Evolutionary conservation across 1,140 invertebrate species (phyloP).

Genomic region (Listronotus bonariensis): DNA sequence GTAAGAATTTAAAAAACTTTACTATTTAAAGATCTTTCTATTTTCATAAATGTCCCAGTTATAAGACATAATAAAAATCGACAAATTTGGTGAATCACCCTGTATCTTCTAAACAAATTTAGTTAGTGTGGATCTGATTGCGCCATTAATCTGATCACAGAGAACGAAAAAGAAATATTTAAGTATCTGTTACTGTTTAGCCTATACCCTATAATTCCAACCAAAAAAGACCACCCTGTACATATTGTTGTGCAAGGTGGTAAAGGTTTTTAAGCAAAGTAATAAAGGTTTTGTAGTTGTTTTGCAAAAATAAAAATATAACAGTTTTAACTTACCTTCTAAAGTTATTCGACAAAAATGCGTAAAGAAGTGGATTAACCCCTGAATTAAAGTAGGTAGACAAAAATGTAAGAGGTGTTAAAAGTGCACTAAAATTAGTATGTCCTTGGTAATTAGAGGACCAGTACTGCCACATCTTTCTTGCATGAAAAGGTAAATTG

Average conservation of each 20-base stretch:
- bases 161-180: no score
- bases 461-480: slow-evolving; percentile 80
- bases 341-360: slow-evolving; percentile 80
- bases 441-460: slow-evolving; percentile 48
- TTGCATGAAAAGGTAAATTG: slow-evolving; percentile 81
- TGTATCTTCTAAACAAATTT: no score
- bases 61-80: no score
- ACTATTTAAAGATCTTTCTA: no score
- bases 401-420: slow-evolving; percentile 82
- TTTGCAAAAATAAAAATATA: slow-evolving; percentile 82
- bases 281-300: slow-evolving; percentile 78
- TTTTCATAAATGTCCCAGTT: no score
- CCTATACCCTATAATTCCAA: no score
- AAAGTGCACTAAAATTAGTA: slow-evolving; percentile 66
- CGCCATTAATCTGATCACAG: no score
- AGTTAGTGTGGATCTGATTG: no score
- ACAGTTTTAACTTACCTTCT: slow-evolving; percentile 72
- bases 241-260: background rate
- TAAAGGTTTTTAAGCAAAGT: slow-evolving; percentile 45
- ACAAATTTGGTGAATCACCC: no score
- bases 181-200: no score
- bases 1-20: no score
- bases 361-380: slow-evolving; percentile 83
- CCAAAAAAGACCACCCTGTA: no score
- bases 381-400: slow-evolving; percentile 85